phyloP scores from a whole-genome alignment of 2,113 vertebrate genomes.

The Lagopus leucura region DNA sequence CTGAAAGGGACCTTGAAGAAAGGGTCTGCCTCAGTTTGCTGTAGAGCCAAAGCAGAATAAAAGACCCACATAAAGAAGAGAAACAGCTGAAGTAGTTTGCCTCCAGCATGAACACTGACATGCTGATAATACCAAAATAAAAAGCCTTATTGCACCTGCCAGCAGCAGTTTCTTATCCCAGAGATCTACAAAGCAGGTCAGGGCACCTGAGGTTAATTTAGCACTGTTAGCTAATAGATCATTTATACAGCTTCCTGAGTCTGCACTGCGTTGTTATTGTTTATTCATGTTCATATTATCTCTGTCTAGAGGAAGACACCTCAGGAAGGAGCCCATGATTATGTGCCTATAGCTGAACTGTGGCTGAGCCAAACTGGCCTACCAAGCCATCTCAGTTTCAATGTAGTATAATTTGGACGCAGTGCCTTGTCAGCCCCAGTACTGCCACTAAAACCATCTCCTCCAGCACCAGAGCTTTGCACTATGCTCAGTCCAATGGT shows the following conservation, averaged over 20 bases:
- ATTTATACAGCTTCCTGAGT: not conserved
- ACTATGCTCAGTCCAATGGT: fast-evolving
- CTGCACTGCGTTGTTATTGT: not conserved
- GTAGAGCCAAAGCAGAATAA: not conserved
- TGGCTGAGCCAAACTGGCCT: not conserved
- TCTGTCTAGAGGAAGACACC: not conserved
- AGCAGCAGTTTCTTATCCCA: not conserved
- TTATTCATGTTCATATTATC: not conserved
- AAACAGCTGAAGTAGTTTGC: not conserved
- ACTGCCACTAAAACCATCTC: not conserved
- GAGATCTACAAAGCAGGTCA: not conserved
- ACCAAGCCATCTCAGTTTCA: not conserved
- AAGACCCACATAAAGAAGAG: not conserved
- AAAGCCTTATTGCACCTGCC: not conserved
- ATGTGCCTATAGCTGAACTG: not conserved
- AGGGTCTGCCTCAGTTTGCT: fast-evolving
- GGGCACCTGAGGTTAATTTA: constrained; percentile 3
- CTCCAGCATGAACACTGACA: not conserved
- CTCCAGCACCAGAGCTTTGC: fast-evolving
- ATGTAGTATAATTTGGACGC: not conserved
- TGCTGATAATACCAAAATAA: not conserved
- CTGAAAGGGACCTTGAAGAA: not conserved
- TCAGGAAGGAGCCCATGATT: not conserved
- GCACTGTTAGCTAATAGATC: not conserved
- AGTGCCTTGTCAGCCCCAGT: not conserved